Evolutionary conservation across 2,888 invertebrate species (phyloP).

Genomic region (Eilema sororculum): DNA sequence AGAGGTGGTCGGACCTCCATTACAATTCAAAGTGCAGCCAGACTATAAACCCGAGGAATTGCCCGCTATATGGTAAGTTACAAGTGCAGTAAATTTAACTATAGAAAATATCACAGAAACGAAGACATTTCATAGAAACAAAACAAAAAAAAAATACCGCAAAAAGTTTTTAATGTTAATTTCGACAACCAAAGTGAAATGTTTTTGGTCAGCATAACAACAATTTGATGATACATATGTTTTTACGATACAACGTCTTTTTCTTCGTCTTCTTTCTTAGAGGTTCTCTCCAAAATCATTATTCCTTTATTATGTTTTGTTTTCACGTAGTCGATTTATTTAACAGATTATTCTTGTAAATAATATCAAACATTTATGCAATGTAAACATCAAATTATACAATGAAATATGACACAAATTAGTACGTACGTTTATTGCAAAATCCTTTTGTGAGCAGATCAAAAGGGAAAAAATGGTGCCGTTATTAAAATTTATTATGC

Average conservation of each 20-base stretch:
- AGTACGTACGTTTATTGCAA: background rate
- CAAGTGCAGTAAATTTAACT: background rate
- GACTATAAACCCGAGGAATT: conserved; percentile 19
- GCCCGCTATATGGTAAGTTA: conserved; percentile 19
- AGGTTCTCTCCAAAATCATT: background rate
- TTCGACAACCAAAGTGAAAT: no score
- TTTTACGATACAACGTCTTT: background rate
- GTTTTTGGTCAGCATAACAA: no score
- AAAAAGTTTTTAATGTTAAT: no score
- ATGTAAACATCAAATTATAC: background rate
- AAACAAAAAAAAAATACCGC: no score
- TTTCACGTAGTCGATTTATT: background rate
- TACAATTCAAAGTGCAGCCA: conserved; percentile 58
- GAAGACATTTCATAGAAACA: background rate
- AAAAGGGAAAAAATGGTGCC: background rate
- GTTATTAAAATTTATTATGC: background rate
- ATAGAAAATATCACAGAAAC: background rate
- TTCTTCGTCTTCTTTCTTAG: background rate
- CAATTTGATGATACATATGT: no score
- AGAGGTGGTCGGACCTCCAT: conserved; percentile 65
- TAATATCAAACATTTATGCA: background rate
- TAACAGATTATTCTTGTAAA: background rate
- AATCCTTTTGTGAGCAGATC: conserved; percentile 1
- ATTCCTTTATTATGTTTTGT: background rate
- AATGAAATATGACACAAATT: conserved; percentile 4